phyloP scores from a whole-genome alignment of 2,113 vertebrate genomes.

The Tichodroma muraria region DNA sequence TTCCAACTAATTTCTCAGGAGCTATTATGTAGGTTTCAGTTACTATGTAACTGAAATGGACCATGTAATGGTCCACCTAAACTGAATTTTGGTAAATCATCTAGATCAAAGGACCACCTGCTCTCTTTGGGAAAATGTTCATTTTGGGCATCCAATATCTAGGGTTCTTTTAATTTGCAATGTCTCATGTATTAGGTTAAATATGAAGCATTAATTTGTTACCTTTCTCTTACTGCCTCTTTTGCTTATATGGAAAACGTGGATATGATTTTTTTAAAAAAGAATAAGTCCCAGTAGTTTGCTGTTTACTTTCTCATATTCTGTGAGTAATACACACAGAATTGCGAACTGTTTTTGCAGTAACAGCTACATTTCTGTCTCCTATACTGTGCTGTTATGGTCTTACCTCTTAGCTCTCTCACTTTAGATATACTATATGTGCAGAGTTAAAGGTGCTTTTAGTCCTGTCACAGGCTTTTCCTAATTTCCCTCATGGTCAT shows the following conservation, averaged over 20 bases:
- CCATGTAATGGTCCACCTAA: neutral
- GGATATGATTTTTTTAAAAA: neutral
- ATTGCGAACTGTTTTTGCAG: neutral
- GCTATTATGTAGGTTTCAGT: neutral
- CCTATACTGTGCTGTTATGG: neutral
- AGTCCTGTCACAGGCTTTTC: neutral
- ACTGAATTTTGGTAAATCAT: neutral
- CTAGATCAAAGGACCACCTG: neutral
- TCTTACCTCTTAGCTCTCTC: neutral
- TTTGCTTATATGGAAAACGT: neutral
- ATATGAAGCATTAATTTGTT: neutral
- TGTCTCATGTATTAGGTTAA: neutral
- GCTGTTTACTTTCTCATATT: neutral
- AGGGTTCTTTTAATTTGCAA: neutral
- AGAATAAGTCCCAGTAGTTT: neutral
- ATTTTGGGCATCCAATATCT: neutral
- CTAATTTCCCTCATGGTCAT: neutral
- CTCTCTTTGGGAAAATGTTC: neutral
- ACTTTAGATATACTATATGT: neutral
- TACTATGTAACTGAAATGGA: too few relatives aligned
- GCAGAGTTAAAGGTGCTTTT: neutral
- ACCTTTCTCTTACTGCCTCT: neutral
- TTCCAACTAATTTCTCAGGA: neutral
- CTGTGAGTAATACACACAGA: neutral
- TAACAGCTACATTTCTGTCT: neutral